Base-by-base conservation (phyloP, 2,797 vertebrate genomes). In the Luscinia megarhynchos region DNA sequence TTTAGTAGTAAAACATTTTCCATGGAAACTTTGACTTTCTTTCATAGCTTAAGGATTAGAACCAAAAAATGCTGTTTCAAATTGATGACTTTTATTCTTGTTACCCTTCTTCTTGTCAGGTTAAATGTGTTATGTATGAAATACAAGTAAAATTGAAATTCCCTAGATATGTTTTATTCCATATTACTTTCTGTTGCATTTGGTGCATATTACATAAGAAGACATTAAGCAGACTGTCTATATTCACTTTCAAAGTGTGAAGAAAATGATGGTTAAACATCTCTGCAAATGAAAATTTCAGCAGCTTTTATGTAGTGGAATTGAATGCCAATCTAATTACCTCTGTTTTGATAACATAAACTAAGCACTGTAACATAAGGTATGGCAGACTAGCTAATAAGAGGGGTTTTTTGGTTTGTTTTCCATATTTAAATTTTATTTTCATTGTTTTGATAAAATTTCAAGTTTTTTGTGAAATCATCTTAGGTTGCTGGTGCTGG, bases 311-410 rank as follows among this genome's bases (percentile, higher is more conserved):
- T 90, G 48, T 48, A 13, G 58, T 78, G 50, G 34, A 69, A 43
- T 94, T 63, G 58, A 89, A 78, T 91, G 51, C 55, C 73, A 80
- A n/a, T 17, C 34, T 79, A 68, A 88, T 75, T 91, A 58, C 69
- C 61, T 87, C 32, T 70, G 4, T 77, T 93, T 87, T 77, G 54
- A 57, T 74, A 93, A 68, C 41, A 63, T 70, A 58, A 43, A 72
- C 48, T 79, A 50, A 59, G 15, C 45, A 45, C 20, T 77, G 45
- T 32, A 68, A 41, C 40, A 22, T 2, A 67, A 55, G 17, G 30
- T 63, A 68, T 21, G 57, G 36, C 58, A 87, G 67, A 58, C 24
- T 45, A 36, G n/a, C 43, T 77, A 76, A 17, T 41, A 41, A 55
- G 48, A 50, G 12, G 1, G 1, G 4, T 4, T 58, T 80, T 57